Conservation (phyloP, 2,888 invertebrate species). For the Drosophila buzzatii region DNA sequence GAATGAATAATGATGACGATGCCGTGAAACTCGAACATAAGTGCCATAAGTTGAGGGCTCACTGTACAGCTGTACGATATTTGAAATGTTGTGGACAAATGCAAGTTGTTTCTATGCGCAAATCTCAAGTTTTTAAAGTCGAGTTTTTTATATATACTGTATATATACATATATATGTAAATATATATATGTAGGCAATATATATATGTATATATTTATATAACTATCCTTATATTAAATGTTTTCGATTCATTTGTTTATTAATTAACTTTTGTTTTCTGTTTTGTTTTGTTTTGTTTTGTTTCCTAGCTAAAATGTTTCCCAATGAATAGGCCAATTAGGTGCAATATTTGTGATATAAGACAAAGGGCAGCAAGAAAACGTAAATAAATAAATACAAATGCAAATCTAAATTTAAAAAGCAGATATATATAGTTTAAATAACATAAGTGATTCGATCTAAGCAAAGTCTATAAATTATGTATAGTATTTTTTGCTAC, state of each 20-base stretch:
- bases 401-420: neutral
- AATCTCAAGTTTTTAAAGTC: conserved; percentile 29
- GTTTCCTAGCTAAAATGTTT: conserved; percentile 66
- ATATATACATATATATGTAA: neutral
- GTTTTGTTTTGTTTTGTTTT: conserved; percentile 22
- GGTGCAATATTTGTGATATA: conserved; percentile 85
- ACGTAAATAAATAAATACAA: conserved; percentile 16
- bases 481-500: conserved; percentile 41
- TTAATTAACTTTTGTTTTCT: neutral
- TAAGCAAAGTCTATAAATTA: conserved; percentile 2
- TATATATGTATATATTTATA: neutral
- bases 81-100: neutral
- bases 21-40: conserved; percentile 62
- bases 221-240: neutral
- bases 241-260: neutral
- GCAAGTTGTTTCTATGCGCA: conserved; percentile 25
- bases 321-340: conserved; percentile 80
- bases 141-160: neutral
- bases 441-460: neutral
- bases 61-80: conserved; percentile 10
- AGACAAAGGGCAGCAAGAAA: conserved; percentile 47
- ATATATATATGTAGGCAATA: neutral
- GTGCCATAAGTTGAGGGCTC: conserved; percentile 60
- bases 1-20: conserved; percentile 4
- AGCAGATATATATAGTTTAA: neutral